A percentile compares a stretch with the other conserved stretches of the same genome.
phyloP scores from a whole-genome alignment of 2,888 invertebrate genomes.

The Parascotia fuliginaria region DNA sequence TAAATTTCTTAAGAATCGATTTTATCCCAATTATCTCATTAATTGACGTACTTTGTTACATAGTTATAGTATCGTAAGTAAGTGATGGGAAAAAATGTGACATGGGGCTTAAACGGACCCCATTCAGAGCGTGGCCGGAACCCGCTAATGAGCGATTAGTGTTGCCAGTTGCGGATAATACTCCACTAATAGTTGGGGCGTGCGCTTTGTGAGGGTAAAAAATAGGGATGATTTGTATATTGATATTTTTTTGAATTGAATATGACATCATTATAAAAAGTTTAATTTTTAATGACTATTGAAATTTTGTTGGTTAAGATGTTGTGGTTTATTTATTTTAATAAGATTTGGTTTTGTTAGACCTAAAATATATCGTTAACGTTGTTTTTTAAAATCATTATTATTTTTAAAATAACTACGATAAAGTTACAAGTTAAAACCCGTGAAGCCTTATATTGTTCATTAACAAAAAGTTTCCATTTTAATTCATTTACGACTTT shows the following conservation, averaged over 20 bases:
- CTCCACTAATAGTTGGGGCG: conserved; percentile 77
- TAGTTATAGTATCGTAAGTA: conserved; percentile 28
- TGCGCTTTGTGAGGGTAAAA: conserved; percentile 53
- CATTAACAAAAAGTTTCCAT: too few relatives aligned
- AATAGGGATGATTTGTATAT: conserved; percentile 43
- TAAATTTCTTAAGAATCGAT: conserved; percentile 1
- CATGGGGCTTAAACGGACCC: conserved; percentile 40
- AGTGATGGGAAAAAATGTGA: conserved; percentile 41
- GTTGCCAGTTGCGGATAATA: conserved; percentile 82
- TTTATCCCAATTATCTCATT: conserved; percentile 2
- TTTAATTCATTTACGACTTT: too few relatives aligned
- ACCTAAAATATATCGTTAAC: too few relatives aligned
- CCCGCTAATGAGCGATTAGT: conserved; percentile 83
- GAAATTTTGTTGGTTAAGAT: not conserved
- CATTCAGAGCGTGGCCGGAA: conserved; percentile 65
- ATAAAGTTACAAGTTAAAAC: too few relatives aligned
- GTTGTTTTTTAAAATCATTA: too few relatives aligned
- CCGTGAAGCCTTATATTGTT: too few relatives aligned
- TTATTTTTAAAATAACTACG: too few relatives aligned
- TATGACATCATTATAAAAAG: conserved; percentile 38
- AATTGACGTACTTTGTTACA: conserved; percentile 19
- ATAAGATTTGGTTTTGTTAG: not conserved
- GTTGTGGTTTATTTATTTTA: not conserved
- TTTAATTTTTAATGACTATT: conserved; percentile 20
- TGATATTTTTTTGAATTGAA: conserved; percentile 44